Evolutionary conservation across 1,140 invertebrate species (phyloP).

Genomic region (Caenorhabditis brenneri): DNA sequence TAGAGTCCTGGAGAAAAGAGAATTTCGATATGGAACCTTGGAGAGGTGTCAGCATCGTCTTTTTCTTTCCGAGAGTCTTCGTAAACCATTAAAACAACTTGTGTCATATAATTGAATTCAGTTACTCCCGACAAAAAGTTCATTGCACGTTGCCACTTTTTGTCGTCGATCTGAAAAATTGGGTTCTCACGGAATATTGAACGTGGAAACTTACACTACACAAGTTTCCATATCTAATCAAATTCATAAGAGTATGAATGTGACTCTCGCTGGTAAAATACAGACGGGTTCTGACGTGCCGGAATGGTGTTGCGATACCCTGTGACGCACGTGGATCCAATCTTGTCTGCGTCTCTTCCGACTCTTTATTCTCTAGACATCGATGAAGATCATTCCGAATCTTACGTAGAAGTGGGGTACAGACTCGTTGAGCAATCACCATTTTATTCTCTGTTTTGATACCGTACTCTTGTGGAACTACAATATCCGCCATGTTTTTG

Average conservation of each 20-base stretch:
- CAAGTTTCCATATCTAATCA: slow-evolving; percentile 89
- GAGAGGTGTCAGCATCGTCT: slow-evolving; percentile 55
- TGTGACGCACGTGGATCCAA: slow-evolving; percentile 88
- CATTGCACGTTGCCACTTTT: slow-evolving; percentile 97
- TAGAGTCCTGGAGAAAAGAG: slow-evolving; percentile 69
- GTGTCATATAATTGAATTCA: slow-evolving; percentile 98
- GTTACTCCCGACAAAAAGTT: slow-evolving; percentile 95
- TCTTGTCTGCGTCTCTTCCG: slow-evolving; percentile 85
- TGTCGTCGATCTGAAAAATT: slow-evolving; percentile 77
- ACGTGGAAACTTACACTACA: slow-evolving; percentile 54
- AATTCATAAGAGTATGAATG: slow-evolving; percentile 94
- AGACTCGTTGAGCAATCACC: slow-evolving; percentile 94
- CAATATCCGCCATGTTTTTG: slow-evolving; percentile 91
- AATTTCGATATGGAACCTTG: slow-evolving; percentile 67
- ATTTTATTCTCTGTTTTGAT: slow-evolving; percentile 92
- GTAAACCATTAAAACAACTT: slow-evolving; percentile 74
- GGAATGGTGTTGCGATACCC: slow-evolving; percentile 93
- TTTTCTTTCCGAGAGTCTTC: slow-evolving; percentile 63
- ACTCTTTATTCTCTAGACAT: slow-evolving; percentile 72
- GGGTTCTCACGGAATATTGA: too few species aligned
- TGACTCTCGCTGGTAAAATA: slow-evolving; percentile 99
- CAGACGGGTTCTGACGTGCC: slow-evolving; percentile 92
- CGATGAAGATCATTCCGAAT: slow-evolving; percentile 89
- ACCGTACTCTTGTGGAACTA: slow-evolving; percentile 99
- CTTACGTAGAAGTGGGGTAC: slow-evolving; percentile 92